Evolutionary conservation across 2,888 invertebrate genomes (phyloP), one percentile per base, ranked within the genome.

Genomic region (Cataglyphis albicans): DNA sequence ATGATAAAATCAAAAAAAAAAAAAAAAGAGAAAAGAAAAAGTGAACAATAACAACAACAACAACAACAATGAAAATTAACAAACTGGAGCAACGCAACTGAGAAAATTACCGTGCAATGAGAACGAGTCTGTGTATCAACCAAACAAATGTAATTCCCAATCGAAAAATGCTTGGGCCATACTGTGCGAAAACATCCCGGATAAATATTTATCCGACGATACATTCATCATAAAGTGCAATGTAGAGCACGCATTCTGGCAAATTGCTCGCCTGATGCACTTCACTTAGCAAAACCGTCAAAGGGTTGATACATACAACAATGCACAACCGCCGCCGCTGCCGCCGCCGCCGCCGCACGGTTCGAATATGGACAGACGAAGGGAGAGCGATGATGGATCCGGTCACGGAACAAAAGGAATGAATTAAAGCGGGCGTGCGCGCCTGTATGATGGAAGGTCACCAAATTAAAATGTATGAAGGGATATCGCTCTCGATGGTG

Each of bases 361-460:
- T 63, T 70, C 64, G 75, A 83, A 83, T 83, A 82, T 83, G 85
- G 85, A 81, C 82, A 81, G 38, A 55, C 55, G 81, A 35, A 65
- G 64, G 75, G 64, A 82, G 57, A 81, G 61, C 76, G 83, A 88
- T 87, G 89, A 89, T 88, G 89, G 85, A 89, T 89, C 89, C 89
- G 88, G 87, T 83, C 59, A 72, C 61, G 87, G 84, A 87, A 89
- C 89, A 89, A 89, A 88, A 88, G 89, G 83, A 89, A 87, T 83
- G 89, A 89, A 89, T 89, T 89, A 89, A 89, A 89, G 78, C 81
- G 52, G 52, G 75, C 70, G 80, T 73, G 52, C 84, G 70, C 68
- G 63, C 32, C 44, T 41, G 41, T 35, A 61, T 83, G 80, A 86
- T 85, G 84, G 78, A 84, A 82, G 86, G 86, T 86, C 86, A 80